phyloP scores from a whole-genome alignment of 2,888 invertebrate genomes.

The Gibbula magus region DNA sequence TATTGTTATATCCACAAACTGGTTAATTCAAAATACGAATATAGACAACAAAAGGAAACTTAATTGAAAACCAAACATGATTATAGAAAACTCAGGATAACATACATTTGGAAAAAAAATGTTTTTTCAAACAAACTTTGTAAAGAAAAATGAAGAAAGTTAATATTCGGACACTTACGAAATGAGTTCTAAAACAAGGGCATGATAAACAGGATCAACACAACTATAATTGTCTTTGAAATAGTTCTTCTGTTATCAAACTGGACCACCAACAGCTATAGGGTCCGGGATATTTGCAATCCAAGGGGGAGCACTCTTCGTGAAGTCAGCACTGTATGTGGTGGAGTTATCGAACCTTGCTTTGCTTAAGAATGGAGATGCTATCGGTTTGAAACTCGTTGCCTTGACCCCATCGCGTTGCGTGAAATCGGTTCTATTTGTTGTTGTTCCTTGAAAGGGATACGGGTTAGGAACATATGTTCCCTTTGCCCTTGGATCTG shows the following conservation, averaged over 20 bases:
- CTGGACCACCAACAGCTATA: background rate
- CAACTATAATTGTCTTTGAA: too few relatives aligned
- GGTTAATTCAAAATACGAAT: too few relatives aligned
- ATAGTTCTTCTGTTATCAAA: background rate
- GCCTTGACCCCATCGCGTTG: slow-evolving; percentile 48
- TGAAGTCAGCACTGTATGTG: slow-evolving; percentile 62
- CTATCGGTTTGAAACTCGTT: slow-evolving; percentile 57
- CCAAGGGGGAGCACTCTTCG: slow-evolving; percentile 29
- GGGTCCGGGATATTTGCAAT: slow-evolving; percentile 18
- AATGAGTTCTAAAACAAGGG: too few relatives aligned
- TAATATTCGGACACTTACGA: too few relatives aligned
- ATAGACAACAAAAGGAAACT: too few relatives aligned
- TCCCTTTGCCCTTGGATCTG: slow-evolving; percentile 47
- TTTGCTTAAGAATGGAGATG: slow-evolving; percentile 47
- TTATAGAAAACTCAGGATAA: too few relatives aligned
- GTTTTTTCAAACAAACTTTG: too few relatives aligned
- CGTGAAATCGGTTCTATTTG: slow-evolving; percentile 64
- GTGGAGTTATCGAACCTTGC: slow-evolving; percentile 67
- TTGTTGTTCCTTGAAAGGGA: slow-evolving; percentile 68
- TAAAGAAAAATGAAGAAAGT: too few relatives aligned
- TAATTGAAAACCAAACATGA: too few relatives aligned
- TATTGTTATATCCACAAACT: too few relatives aligned
- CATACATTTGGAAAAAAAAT: too few relatives aligned
- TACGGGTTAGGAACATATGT: slow-evolving; percentile 61
- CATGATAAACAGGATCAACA: too few relatives aligned